Percentiles rank a stretch among this genome's conserved stretches.
These are phyloP conservation scores for Drosophila aldrichi DNA, from an alignment of 2,888 invertebrate species.

Conservation along the genomic window DNA sequence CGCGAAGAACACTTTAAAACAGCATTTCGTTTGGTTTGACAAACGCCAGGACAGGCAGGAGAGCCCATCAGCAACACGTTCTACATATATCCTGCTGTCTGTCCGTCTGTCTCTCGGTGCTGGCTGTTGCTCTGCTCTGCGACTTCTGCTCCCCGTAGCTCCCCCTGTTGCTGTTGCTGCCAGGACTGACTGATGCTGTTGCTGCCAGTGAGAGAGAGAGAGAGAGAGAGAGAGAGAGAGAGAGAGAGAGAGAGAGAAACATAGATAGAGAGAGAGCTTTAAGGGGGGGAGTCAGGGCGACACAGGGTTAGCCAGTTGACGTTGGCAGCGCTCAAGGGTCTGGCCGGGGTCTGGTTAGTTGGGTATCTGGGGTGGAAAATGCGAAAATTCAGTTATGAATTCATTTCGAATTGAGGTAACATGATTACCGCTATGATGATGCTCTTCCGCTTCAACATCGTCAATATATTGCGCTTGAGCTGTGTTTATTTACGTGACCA, in stretches of 20 bases:
- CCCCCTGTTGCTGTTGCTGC: neutral
- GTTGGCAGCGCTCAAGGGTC: conserved; percentile 51
- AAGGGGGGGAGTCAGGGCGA: conserved; percentile 15
- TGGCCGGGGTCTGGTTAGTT: conserved; percentile 20
- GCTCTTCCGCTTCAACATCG: conserved; percentile 79
- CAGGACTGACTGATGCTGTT: neutral
- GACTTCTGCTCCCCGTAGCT: neutral
- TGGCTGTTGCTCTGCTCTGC: conserved; percentile 22
- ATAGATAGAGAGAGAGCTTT: neutral
- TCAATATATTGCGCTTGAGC: conserved; percentile 77
- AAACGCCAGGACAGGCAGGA: conserved; percentile 45
- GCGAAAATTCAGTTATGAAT: conserved; percentile 85
- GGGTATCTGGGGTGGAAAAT: conserved; percentile 59
- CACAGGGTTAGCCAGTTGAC: conserved; percentile 57
- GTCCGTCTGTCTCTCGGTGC: conserved; percentile 30
- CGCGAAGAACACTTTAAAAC: conserved; percentile 54
- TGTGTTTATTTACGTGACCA: conserved; percentile 74
- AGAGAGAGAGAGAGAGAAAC: no score
- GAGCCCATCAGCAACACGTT: conserved; percentile 52
- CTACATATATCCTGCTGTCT: conserved; percentile 50
- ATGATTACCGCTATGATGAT: conserved; percentile 84
- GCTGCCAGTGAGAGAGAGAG: no score
- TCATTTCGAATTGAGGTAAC: conserved; percentile 85
- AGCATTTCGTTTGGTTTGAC: conserved; percentile 56
- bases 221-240: no score